Conservation (phyloP, 2,888 invertebrate species). For the Atherix ibis region DNA sequence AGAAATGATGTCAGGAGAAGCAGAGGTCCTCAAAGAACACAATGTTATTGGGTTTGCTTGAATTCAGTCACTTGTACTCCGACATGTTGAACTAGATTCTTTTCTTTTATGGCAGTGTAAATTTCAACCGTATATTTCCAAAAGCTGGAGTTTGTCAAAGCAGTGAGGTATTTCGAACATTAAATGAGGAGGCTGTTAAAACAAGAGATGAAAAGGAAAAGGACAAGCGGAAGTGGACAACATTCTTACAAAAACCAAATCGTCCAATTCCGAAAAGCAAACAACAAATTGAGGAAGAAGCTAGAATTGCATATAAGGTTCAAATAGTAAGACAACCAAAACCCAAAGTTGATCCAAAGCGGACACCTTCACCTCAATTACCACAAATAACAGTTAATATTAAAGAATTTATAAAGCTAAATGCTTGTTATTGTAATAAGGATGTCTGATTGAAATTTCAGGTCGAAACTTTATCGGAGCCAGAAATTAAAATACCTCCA, state of each 20-base stretch:
- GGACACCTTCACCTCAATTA: constrained; percentile 15
- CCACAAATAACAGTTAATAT: not conserved
- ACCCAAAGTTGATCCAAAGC: constrained; percentile 15
- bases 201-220: constrained; percentile 36
- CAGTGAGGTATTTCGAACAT: constrained; percentile 49
- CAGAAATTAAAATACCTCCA: constrained; percentile 12
- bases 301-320: constrained; percentile 35
- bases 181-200: constrained; percentile 40
- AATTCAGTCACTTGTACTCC: constrained; percentile 13
- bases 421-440: not conserved
- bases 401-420: not conserved
- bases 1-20: constrained; percentile 48
- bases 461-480: constrained; percentile 9
- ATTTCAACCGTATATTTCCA: constrained; percentile 51
- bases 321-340: constrained; percentile 40
- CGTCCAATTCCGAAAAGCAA: constrained; percentile 43
- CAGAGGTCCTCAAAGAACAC: constrained; percentile 49
- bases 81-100: too few species aligned
- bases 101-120: constrained; percentile 44
- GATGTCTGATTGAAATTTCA: too few species aligned
- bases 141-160: constrained; percentile 45
- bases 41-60: constrained; percentile 46
- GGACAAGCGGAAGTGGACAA: constrained; percentile 50
- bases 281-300: constrained; percentile 24
- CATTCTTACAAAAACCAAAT: constrained; percentile 59